These are phyloP conservation scores for Daboia siamensis DNA, from an alignment of 2,113 vertebrate genomes.

Conservation along the genomic window DNA sequence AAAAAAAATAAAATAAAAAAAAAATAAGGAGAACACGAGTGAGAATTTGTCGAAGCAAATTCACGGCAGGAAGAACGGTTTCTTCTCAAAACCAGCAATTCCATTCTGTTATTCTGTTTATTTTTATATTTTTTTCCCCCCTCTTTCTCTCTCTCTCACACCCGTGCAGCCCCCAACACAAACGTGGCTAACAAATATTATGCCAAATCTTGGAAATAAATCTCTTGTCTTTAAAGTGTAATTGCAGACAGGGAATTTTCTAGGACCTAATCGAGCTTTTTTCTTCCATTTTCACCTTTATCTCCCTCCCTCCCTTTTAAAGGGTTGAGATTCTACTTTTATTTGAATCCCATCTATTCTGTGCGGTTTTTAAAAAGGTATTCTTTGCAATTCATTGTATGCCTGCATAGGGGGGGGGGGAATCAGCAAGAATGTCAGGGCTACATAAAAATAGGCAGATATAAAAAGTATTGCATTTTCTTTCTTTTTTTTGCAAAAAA, in stretches of 20 bases:
- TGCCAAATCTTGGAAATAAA: background rate
- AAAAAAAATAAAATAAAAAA: background rate
- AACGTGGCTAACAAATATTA: background rate
- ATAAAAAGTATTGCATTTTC: background rate
- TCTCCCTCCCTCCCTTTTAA: background rate
- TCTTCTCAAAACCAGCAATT: background rate
- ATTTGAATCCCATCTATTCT: background rate
- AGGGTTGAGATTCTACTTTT: constrained; percentile 6
- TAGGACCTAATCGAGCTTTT: background rate
- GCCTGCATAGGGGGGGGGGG: background rate
- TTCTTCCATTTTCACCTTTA: constrained; percentile 27
- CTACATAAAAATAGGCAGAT: background rate
- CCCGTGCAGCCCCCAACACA: background rate
- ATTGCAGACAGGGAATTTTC: constrained; percentile 7
- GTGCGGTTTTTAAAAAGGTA: background rate
- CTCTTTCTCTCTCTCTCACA: background rate
- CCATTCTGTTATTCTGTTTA: background rate
- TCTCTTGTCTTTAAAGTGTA: constrained; percentile 8
- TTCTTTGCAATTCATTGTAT: background rate
- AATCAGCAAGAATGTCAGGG: background rate
- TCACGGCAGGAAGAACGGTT: background rate
- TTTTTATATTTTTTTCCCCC: background rate
- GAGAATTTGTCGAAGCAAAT: background rate
- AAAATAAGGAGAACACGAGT: background rate
- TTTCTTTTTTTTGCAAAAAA: background rate